Conservation (phyloP, 2,888 invertebrate species). For the Tillus elongatus region DNA sequence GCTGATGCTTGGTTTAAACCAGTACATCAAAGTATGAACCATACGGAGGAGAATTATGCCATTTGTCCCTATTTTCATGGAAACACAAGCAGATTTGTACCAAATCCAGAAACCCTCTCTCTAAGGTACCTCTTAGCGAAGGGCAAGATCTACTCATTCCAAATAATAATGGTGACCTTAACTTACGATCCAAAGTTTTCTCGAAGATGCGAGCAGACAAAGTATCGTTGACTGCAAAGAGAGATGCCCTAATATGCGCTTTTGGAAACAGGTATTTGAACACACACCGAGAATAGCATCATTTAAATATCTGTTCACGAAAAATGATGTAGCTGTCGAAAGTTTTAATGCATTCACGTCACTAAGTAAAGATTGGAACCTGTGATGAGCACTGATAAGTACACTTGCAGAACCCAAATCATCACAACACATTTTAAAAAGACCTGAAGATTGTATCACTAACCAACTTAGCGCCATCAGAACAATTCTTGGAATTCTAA, state of each 20-base stretch:
- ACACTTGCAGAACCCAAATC: too few relatives aligned
- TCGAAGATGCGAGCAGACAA: slow-evolving; percentile 16
- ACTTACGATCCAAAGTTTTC: slow-evolving; percentile 11
- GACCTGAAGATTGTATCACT: too few relatives aligned
- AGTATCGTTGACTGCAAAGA: slow-evolving; percentile 9
- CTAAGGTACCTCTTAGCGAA: not conserved
- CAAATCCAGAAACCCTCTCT: not conserved
- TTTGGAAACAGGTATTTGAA: not conserved
- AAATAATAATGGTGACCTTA: slow-evolving; percentile 5
- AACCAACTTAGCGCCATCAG: too few relatives aligned
- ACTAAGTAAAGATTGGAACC: too few relatives aligned
- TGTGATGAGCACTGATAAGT: too few relatives aligned
- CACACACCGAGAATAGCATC: slow-evolving; percentile 7
- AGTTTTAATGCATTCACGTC: slow-evolving; percentile 3
- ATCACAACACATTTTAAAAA: too few relatives aligned
- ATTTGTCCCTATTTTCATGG: slow-evolving; percentile 14
- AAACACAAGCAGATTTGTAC: slow-evolving; percentile 14
- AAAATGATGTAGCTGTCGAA: slow-evolving; percentile 2
- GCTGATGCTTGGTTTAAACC: slow-evolving; percentile 11
- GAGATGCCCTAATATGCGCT: slow-evolving; percentile 5
- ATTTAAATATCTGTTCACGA: not conserved
- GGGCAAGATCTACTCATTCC: slow-evolving; percentile 1
- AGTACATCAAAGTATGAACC: not conserved
- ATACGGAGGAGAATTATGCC: slow-evolving; percentile 6
- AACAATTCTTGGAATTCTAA: too few relatives aligned